Percentiles rank a stretch among this genome's conserved stretches.
These are phyloP conservation scores for Julus scandinavius DNA, from an alignment of 2,888 invertebrate species.

Conservation along the genomic window DNA sequence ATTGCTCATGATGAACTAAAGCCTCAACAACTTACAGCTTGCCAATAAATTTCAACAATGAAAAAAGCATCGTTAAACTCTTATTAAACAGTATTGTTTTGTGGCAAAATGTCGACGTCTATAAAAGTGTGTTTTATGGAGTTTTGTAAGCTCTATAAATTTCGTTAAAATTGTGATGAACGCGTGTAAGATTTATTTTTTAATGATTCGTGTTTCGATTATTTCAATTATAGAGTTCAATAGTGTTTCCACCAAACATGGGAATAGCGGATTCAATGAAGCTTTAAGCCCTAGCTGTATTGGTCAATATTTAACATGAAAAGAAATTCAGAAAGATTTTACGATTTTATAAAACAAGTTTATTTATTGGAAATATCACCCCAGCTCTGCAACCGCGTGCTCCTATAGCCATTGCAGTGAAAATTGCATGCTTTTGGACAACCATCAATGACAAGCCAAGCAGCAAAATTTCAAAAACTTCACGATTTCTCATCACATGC, in stretches of 20 bases:
- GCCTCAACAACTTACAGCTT: background rate
- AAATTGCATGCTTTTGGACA: slow-evolving; percentile 26
- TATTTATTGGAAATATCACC: slow-evolving; percentile 28
- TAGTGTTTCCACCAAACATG: background rate
- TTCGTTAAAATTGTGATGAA: slow-evolving; percentile 1
- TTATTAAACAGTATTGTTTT: background rate
- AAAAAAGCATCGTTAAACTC: background rate
- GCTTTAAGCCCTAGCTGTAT: background rate
- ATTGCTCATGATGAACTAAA: background rate
- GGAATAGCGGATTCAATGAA: background rate
- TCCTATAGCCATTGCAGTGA: background rate
- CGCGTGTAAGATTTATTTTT: background rate
- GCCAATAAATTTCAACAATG: background rate
- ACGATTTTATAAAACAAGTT: slow-evolving; percentile 28
- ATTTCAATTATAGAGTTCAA: background rate
- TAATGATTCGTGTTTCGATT: background rate
- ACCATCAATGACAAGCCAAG: slow-evolving; percentile 33
- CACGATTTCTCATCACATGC: slow-evolving; percentile 34
- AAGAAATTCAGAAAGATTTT: background rate
- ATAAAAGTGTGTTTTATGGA: background rate
- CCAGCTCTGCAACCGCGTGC: background rate
- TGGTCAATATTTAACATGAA: slow-evolving; percentile 36
- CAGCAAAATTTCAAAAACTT: slow-evolving; percentile 30
- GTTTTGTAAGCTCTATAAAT: background rate
- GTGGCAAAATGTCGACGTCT: background rate